These are phyloP conservation scores for Macrotis lagotis DNA, from an alignment of 2,113 vertebrate genomes.

Conservation along the genomic window DNA sequence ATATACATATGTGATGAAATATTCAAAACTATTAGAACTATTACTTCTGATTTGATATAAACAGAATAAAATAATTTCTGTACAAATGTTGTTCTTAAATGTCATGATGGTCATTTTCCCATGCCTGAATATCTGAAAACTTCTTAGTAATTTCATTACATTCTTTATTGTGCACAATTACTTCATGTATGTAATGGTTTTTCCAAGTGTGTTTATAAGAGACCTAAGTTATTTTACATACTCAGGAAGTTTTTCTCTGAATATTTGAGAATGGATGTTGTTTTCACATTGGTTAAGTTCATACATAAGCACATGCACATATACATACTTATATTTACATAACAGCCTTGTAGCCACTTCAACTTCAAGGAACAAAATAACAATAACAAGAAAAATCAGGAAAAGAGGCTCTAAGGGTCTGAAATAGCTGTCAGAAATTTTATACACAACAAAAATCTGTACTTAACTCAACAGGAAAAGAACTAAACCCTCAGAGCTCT, in stretches of 20 bases:
- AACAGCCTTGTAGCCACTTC: neutral
- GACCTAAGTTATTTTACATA: neutral
- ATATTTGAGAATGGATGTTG: neutral
- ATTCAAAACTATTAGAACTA: neutral
- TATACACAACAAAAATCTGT: neutral
- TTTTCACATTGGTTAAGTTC: neutral
- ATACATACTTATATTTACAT: neutral
- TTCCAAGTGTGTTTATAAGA: neutral
- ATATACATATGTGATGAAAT: neutral
- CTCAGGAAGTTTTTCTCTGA: neutral
- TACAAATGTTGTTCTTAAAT: neutral
- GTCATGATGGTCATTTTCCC: neutral
- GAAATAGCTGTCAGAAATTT: neutral
- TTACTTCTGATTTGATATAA: no score
- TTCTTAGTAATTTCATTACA: neutral
- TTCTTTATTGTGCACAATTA: neutral
- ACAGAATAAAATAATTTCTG: neutral
- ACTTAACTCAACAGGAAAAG: neutral
- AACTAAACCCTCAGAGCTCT: neutral
- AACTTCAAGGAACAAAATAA: neutral
- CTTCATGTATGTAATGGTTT: neutral
- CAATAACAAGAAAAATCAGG: neutral
- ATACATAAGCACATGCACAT: neutral
- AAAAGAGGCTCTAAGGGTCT: neutral
- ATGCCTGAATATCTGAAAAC: neutral